Percentiles rank a stretch among this genome's conserved stretches.
These are phyloP conservation scores for Thereva unica DNA, from an alignment of 2,888 invertebrate species.

Conservation along the genomic window DNA sequence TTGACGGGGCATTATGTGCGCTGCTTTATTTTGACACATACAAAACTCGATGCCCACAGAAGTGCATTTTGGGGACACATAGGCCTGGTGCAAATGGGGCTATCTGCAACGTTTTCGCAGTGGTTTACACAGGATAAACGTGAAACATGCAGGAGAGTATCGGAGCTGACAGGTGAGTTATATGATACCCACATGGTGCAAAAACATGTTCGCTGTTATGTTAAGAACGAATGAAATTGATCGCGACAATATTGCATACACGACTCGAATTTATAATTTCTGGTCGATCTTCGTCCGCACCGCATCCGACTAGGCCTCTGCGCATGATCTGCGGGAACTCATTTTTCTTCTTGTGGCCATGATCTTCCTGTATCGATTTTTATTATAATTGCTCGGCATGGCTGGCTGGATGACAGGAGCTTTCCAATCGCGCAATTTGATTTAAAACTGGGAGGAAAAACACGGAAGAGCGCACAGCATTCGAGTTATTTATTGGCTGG, in stretches of 20 bases:
- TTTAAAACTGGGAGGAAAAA: too few species aligned
- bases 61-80: conserved; percentile 25
- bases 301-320: conserved; percentile 18
- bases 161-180: conserved; percentile 44
- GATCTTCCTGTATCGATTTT: conserved; percentile 9
- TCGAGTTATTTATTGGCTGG: too few species aligned
- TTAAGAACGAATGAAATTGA: conserved; percentile 42
- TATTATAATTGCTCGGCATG: too few species aligned
- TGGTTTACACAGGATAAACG: conserved; percentile 31
- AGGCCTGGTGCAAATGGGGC: conserved; percentile 27
- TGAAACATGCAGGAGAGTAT: conserved; percentile 41
- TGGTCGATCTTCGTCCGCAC: conserved; percentile 32
- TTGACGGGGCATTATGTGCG: conserved; percentile 11
- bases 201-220: conserved; percentile 43
- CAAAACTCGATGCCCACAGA: conserved; percentile 29
- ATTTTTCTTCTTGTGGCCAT: conserved; percentile 29
- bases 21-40: conserved; percentile 14
- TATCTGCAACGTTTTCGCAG: conserved; percentile 21
- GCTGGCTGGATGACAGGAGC: too few species aligned
- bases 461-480: too few species aligned
- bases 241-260: conserved; percentile 44
- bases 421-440: too few species aligned
- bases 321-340: conserved; percentile 41
- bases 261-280: conserved; percentile 43
- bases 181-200: conserved; percentile 44